These are phyloP conservation scores for Pteruthius melanotis DNA, from an alignment of 2,113 vertebrate genomes.

Conservation along the genomic window DNA sequence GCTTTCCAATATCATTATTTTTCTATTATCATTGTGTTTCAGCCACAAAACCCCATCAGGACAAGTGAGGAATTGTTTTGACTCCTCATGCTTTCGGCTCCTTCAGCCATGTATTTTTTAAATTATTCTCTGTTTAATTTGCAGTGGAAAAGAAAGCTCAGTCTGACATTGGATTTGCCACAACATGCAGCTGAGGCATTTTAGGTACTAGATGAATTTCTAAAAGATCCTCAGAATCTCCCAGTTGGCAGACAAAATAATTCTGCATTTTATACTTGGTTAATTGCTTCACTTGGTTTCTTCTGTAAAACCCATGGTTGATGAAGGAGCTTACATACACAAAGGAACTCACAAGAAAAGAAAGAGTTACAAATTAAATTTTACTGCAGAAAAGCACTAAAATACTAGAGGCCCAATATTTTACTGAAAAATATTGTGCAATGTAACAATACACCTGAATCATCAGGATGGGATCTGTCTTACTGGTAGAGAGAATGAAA, in stretches of 20 bases:
- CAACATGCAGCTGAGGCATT: slow-evolving; percentile 19
- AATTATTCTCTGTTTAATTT: neutral
- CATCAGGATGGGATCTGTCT: neutral
- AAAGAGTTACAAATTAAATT: neutral
- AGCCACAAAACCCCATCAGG: slow-evolving; percentile 58
- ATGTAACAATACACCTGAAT: neutral
- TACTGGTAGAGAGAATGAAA: slow-evolving; percentile 15
- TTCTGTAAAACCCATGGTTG: neutral
- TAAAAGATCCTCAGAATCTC: neutral
- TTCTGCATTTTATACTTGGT: neutral
- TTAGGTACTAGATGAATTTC: neutral
- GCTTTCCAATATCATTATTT: slow-evolving; percentile 56
- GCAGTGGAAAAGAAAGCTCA: neutral
- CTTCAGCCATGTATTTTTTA: neutral
- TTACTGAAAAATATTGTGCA: neutral
- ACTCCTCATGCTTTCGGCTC: slow-evolving; percentile 18
- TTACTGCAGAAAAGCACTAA: neutral
- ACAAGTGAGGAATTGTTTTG: slow-evolving; percentile 40
- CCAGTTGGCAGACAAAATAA: neutral
- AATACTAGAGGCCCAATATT: neutral
- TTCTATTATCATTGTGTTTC: slow-evolving; percentile 60
- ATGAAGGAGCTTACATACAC: neutral
- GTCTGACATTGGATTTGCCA: slow-evolving; percentile 24
- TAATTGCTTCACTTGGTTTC: neutral
- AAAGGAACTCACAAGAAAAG: neutral